Conservation (phyloP, 2,797 vertebrate genomes). For the Falco biarmicus region DNA sequence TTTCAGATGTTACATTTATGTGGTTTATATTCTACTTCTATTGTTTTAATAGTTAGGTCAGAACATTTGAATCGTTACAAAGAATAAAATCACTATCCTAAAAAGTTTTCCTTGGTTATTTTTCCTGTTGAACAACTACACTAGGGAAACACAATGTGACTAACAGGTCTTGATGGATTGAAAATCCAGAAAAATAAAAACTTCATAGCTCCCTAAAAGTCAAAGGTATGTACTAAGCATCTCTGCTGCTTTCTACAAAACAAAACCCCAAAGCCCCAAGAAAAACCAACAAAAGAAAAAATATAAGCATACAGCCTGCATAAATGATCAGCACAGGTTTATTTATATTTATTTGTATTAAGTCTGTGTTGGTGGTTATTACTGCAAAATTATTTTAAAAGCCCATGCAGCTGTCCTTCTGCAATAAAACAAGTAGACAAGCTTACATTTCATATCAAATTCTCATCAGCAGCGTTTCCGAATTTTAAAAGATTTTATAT, state of each 20-base stretch:
- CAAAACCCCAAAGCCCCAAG: background rate
- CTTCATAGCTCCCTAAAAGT: slow-evolving; percentile 18
- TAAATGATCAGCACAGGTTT: background rate
- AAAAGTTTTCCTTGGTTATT: background rate
- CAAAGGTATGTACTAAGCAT: background rate
- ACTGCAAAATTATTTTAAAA: slow-evolving; percentile 1
- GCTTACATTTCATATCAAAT: background rate
- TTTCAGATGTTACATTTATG: background rate
- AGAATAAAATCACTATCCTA: background rate
- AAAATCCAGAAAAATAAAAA: slow-evolving; percentile 26
- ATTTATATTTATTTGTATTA: background rate
- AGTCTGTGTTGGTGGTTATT: background rate
- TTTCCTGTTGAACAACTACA: background rate
- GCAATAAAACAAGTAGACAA: background rate
- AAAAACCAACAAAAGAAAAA: background rate
- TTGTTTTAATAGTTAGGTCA: background rate
- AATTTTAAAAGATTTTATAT: slow-evolving; percentile 52
- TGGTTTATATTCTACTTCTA: background rate
- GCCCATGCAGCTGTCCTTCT: background rate
- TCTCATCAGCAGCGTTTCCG: background rate
- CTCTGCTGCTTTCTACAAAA: background rate
- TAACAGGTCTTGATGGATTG: background rate
- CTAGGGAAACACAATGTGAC: background rate
- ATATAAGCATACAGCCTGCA: background rate
- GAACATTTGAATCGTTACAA: background rate